These are phyloP conservation scores for Toxotes lorentzi DNA, from an alignment of 2,797 vertebrate species.

Conservation along the genomic window DNA sequence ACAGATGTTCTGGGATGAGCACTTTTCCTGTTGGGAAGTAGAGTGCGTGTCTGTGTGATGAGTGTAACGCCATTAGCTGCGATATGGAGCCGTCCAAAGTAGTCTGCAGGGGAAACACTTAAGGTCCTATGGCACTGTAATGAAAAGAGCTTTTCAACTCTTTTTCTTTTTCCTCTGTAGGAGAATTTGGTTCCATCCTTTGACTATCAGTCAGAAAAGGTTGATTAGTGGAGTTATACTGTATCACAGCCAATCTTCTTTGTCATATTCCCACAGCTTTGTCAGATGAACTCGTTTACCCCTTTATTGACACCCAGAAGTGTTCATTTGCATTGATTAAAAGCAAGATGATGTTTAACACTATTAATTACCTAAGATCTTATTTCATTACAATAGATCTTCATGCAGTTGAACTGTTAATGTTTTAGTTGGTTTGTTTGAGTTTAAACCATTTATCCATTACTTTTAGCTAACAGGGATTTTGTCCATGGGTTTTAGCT, in stretches of 20 bases:
- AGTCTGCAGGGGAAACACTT: slow-evolving; percentile 59
- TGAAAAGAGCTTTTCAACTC: slow-evolving; percentile 30
- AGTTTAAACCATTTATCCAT: neutral
- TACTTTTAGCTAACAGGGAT: no score
- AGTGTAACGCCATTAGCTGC: slow-evolving; percentile 49
- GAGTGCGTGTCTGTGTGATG: slow-evolving; percentile 51
- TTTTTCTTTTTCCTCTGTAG: slow-evolving; percentile 7
- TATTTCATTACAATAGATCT: neutral
- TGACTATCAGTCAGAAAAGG: slow-evolving; percentile 20
- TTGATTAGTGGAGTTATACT: neutral
- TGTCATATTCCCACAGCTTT: neutral
- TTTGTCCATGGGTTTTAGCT: neutral
- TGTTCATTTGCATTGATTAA: neutral
- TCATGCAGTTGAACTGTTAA: neutral
- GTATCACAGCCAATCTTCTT: neutral
- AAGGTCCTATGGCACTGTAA: slow-evolving; percentile 24
- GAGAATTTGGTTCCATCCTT: slow-evolving; percentile 9
- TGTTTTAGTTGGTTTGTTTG: neutral
- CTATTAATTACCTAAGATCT: neutral
- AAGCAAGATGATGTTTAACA: neutral
- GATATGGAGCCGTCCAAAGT: slow-evolving; percentile 42
- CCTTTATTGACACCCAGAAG: neutral
- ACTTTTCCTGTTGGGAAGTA: slow-evolving; percentile 57
- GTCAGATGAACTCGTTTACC: slow-evolving; percentile 1
- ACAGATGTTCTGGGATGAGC: slow-evolving; percentile 76